Base-by-base conservation (phyloP, 2,113 vertebrate genomes). In the Chlamydotis undulata region DNA sequence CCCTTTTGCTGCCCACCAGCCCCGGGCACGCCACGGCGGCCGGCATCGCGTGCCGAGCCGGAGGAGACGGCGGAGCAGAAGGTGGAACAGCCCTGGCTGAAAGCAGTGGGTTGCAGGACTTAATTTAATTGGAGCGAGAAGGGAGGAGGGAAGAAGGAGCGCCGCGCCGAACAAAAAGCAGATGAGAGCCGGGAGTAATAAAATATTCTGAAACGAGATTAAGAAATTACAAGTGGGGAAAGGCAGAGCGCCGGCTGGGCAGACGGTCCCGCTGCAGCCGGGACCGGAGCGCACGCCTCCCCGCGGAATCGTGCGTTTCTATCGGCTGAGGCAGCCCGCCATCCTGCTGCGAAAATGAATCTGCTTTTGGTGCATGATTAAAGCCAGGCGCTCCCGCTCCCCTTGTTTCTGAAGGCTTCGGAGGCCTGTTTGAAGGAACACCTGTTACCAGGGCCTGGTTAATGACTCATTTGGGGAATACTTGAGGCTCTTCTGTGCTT, bases 201-300 rank as follows among this genome's bases (percentile, higher is more conserved):
- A 95, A 93, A 93, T 82, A 95, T 90, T 93, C 65, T 79, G n/a
- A 75, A 86, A 94, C 53, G 43, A 87, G 69, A 94, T 95, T 65
- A 96, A 92, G 94, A 93, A 96, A 76, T 70, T 52, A 50, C 50
- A 59, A 41, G 57, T 6, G n/a, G 69, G 71, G 63, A 89, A 37
- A 37, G 29, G 86, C 29, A 19, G 82, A 63, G 57, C 25, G 4
- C 64, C 18, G 81, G 79, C 91, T 91, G 95, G 89, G 88, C 67
- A 41, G 1, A 0, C 17, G 7, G 76, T n/a, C 76, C 61, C 3
- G 1, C 76, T 22, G 60, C 84, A 82, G 86, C 95, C n/a, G 61
- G 79, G 82, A 37, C 65, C 6, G 5, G 56, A 80, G 83, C 67
- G 14, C 28, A 17, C 76, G 13, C 41, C 61, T 86, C 82, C 93